phyloP scores from a whole-genome alignment of 2,888 invertebrate species.

The Syrista parreyssii region DNA sequence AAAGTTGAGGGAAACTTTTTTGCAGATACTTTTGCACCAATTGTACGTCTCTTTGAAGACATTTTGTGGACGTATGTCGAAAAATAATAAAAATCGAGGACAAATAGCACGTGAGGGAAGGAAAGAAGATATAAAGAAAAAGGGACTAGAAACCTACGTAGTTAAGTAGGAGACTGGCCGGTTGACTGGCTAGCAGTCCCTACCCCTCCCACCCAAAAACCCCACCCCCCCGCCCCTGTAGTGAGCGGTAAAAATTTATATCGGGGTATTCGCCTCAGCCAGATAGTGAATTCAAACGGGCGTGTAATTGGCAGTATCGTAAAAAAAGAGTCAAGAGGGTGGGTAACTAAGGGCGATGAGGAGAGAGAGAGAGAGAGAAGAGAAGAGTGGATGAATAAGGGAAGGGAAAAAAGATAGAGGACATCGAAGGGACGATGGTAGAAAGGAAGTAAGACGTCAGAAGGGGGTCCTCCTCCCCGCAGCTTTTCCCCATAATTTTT shows the following conservation, averaged over 20 bases:
- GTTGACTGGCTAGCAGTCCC: neutral
- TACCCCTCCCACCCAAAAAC: too few relatives aligned
- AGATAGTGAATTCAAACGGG: constrained; percentile 65
- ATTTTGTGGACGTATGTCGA: neutral
- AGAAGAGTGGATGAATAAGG: constrained; percentile 24
- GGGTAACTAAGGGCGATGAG: neutral
- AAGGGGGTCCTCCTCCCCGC: constrained; percentile 20
- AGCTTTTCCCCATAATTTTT: constrained; percentile 60
- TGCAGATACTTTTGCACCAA: neutral
- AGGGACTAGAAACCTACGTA: constrained; percentile 36
- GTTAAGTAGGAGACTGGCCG: constrained; percentile 11
- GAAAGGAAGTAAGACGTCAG: constrained; percentile 41
- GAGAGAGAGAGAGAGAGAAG: constrained; percentile 19
- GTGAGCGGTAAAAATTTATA: constrained; percentile 60
- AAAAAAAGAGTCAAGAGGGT: constrained; percentile 56
- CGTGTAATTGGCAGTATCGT: constrained; percentile 67
- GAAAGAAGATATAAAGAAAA: constrained; percentile 28
- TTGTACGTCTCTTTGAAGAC: neutral
- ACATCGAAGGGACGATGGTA: constrained; percentile 28
- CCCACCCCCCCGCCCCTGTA: constrained; percentile 11
- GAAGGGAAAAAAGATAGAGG: constrained; percentile 22
- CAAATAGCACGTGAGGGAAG: neutral
- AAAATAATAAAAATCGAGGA: neutral
- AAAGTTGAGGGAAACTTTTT: neutral
- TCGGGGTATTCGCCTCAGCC: constrained; percentile 51